Conservation (phyloP, 1,140 invertebrate genomes). For the Physella acuta region DNA sequence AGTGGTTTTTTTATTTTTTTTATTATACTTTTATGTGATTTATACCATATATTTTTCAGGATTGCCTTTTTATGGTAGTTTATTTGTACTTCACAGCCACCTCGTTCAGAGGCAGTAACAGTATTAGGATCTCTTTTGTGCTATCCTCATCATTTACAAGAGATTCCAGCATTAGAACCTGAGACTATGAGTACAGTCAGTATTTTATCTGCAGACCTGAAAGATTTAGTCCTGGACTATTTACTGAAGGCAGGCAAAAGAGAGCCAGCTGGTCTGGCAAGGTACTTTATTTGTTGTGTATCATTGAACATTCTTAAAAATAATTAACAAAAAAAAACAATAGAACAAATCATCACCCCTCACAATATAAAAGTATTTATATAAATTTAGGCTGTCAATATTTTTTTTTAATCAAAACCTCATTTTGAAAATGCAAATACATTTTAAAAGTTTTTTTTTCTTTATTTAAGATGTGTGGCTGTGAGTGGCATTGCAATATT, state of each 20-base stretch:
- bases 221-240: constrained; percentile 85
- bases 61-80: too few species aligned
- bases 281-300: constrained; percentile 55
- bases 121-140: constrained; percentile 84
- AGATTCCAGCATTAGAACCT: constrained; percentile 81
- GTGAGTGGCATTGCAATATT: constrained; percentile 85
- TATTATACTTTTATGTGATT: too few species aligned
- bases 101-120: constrained; percentile 86
- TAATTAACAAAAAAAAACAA: neutral
- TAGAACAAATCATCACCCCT: neutral
- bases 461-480: constrained; percentile 82
- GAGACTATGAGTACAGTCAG: constrained; percentile 70
- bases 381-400: neutral
- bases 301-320: neutral
- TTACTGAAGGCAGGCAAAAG: constrained; percentile 81
- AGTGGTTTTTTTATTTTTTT: neutral
- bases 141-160: constrained; percentile 75
- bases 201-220: constrained; percentile 76
- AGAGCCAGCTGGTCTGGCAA: constrained; percentile 84
- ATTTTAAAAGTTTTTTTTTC: too few species aligned
- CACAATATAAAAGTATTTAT: neutral
- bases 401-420: neutral
- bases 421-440: too few species aligned
- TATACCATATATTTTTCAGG: too few species aligned
- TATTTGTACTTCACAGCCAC: too few species aligned